Percentiles rank a stretch among this genome's conserved stretches.
Evolutionary conservation across 2,888 invertebrate genomes (phyloP).

Genomic region (Elysia crispata): DNA sequence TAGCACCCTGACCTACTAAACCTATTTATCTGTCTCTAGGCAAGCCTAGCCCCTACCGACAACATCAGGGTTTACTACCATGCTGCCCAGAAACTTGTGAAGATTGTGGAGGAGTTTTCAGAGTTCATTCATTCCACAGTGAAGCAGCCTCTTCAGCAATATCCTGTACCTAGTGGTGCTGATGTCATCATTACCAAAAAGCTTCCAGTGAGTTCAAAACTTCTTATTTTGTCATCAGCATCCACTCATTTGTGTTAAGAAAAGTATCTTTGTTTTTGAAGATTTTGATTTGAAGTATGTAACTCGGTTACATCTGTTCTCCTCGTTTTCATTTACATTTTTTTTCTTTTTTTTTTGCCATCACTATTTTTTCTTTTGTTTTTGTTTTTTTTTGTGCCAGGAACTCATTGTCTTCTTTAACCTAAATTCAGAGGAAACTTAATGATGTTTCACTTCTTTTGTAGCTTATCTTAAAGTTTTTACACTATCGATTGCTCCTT

Average conservation of each 20-base stretch:
- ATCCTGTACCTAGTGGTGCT: conserved; percentile 80
- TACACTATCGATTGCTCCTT: too few species aligned
- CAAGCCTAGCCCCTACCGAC: conserved; percentile 93
- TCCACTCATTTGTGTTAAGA: neutral
- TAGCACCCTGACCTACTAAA: neutral
- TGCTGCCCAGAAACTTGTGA: conserved; percentile 72
- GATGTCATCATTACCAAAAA: conserved; percentile 82
- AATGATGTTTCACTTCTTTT: too few species aligned
- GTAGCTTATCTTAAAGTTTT: too few species aligned
- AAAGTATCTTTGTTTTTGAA: neutral
- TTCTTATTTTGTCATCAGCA: neutral
- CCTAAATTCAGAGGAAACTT: too few species aligned
- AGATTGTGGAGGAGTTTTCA: conserved; percentile 84
- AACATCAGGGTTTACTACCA: conserved; percentile 89
- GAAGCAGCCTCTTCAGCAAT: conserved; percentile 85
- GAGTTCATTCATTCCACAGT: conserved; percentile 89
- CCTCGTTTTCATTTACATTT: too few species aligned
- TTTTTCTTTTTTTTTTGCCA: too few species aligned
- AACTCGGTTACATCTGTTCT: neutral
- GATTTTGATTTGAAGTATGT: neutral
- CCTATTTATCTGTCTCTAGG: conserved; percentile 76
- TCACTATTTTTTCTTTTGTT: too few species aligned
- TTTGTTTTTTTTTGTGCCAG: too few species aligned
- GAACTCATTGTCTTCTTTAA: too few species aligned
- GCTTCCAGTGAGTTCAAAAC: conserved; percentile 42